Evolutionary conservation across 2,888 invertebrate species (phyloP), one percentile per base, ranked within the genome.

Genomic region (Psylliodes chrysocephalus): DNA sequence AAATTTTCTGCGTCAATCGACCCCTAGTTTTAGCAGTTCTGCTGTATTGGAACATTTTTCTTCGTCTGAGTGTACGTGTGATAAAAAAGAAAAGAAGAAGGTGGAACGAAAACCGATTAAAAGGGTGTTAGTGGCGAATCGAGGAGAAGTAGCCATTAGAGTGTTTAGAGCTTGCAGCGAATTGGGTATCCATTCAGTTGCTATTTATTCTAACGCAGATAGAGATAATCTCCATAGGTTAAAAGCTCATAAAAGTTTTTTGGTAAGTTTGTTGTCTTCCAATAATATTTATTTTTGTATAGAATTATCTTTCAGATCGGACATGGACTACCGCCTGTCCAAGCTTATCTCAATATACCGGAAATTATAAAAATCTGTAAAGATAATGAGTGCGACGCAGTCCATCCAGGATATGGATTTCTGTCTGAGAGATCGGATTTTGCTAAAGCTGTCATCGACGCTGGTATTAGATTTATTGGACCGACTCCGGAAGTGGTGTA

Each of bases 111-210:
- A 91, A 77, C 95, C 95, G 7, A 95, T 98, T 75, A 88, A 95
- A 68, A 96, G 95, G 77, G 93, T 99, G 14, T 85, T 99, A 73
- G 98, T 98, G 17, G 98, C 98, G 0, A 99, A 99, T 83, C 88
- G 98, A 84, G 98, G 98, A 57, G 98, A 99, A 86, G 99, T 99
- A 73, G 98, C 98, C 10, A 62, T 99, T 73, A 88, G 99, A 73
- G 97, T 99, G 38, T 99, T 99, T 84, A 89, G 99, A 83, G 99
- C 99, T 77, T 97, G 98, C 80, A 94, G 92, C 14, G 99, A 99
- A 83, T 85, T 99, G 79, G 96, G 97, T 12, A 98, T 99, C 73
- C 89, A 92, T 51, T 96, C 98, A 2, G 98, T 99, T 59, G 98
- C 98, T 55, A 92, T 99, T 56, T 99, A 98, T 86, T 98, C 98